Percentiles rank a stretch among this genome's conserved stretches.
phyloP scores from a whole-genome alignment of 2,113 vertebrate genomes.

The Dasypus novemcinctus region DNA sequence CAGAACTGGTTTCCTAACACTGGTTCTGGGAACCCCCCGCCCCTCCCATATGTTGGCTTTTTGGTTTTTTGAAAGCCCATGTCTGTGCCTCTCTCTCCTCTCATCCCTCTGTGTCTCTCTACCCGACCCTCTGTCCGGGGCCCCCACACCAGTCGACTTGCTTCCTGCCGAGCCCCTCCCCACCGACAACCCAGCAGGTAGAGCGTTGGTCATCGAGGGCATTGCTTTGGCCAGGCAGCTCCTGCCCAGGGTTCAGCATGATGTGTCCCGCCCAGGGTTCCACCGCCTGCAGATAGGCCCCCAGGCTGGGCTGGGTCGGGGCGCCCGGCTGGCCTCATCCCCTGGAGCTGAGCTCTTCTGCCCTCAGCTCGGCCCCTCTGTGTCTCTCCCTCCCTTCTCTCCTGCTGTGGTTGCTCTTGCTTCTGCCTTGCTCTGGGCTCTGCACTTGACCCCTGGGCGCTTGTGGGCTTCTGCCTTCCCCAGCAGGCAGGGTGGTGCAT shows the following conservation, averaged over 20 bases:
- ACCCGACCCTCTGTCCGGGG: conserved; percentile 35
- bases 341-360: neutral
- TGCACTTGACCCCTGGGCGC: neutral
- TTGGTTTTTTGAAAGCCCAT: conserved; percentile 65
- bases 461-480: neutral
- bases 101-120: conserved; percentile 62
- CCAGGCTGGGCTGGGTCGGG: conserved; percentile 9
- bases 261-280: neutral
- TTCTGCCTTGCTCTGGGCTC: neutral
- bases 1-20: neutral
- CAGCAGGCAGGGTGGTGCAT: neutral
- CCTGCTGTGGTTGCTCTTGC: neutral
- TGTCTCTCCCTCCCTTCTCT: neutral
- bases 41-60: neutral
- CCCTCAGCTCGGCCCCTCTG: neutral
- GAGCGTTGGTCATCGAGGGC: conserved; percentile 60
- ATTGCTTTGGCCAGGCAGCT: conserved; percentile 64
- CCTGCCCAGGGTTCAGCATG: conserved; percentile 49
- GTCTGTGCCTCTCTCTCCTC: conserved; percentile 72
- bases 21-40: neutral
- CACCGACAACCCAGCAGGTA: conserved; percentile 76
- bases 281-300: neutral
- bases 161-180: conserved; percentile 80
- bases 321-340: neutral
- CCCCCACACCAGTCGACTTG: conserved; percentile 74